Evolutionary conservation across 2,888 invertebrate species (phyloP), one percentile per base, ranked within the genome.

Genomic region (Aplocera efformata): DNA sequence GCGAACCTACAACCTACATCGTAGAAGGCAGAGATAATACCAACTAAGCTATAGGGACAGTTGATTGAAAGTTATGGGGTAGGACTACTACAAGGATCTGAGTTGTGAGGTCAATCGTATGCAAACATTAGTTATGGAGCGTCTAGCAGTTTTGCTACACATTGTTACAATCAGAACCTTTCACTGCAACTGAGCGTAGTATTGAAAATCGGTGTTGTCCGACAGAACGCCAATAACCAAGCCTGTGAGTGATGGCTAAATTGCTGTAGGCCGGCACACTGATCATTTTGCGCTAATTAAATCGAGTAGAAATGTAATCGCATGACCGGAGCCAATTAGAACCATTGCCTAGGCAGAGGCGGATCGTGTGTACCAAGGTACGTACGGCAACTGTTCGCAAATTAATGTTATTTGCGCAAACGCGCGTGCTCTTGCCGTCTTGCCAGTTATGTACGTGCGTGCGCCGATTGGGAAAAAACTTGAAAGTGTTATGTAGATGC

Each of bases 231-330:
- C 76, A 69, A 75, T 74, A 75, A 60, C 53, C 54, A 53, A 50
- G 57, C 62, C 60, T 61, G 63, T 88, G 88, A 89, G 84, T 88
- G 89, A 89, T 88, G 81, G 86, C 74, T 83, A 89, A 89, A 89
- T 89, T 88, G 79, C 79, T 51, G 71, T 73, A 81, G 79, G 78
- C 82, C 77, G 74, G 79, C 75, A 79, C 65, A 78, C 72, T 73
- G 86, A 88, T 88, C 79, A 85, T 88, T 88, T 85, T 56, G 70
- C 75, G 74, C 85, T 88, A 89, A 89, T 89, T 89, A 89, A 88
- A 88, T 88, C 72, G 79, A 64, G 77, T 74, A 75, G 82, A 69
- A 83, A 85, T 76, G 79, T 85, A 88, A 86, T 88, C 83, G 89
- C 89, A 86, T 89, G 89, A 86, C 85, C 76, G 71, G 72, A 63